Evolutionary conservation across 2,797 vertebrate genomes (phyloP).

Genomic region (Mastacembelus armatus): DNA sequence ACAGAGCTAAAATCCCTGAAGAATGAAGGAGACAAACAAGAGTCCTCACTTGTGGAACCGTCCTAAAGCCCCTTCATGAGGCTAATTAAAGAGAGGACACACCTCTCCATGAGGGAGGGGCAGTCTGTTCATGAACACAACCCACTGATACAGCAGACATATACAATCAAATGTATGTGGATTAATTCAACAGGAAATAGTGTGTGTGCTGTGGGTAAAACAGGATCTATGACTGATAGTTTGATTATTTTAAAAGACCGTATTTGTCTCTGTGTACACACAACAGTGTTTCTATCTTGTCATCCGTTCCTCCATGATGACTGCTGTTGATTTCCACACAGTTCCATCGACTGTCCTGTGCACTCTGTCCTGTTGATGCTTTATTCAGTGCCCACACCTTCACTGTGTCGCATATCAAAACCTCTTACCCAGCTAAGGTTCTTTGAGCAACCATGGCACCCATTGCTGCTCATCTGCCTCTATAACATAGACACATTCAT

Average conservation of each 20-base stretch:
- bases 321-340: constrained; percentile 19
- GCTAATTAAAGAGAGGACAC: constrained; percentile 30
- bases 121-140: constrained; percentile 6
- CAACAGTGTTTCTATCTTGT: too few species aligned
- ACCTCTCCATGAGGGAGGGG: neutral
- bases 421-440: neutral
- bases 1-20: constrained; percentile 17
- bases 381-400: neutral
- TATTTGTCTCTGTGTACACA: neutral
- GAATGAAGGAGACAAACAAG: constrained; percentile 7
- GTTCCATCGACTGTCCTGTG: neutral
- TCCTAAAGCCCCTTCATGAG: constrained; percentile 25
- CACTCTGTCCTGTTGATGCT: neutral
- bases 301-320: neutral
- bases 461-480: too few species aligned
- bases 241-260: neutral
- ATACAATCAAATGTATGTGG: neutral
- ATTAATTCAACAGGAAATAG: neutral
- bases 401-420: neutral
- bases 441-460: neutral
- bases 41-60: neutral
- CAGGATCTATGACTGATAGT: too few species aligned
- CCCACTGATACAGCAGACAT: neutral
- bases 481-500: too few species aligned
- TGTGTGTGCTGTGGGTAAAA: too few species aligned